A percentile compares a stretch with the other conserved stretches of the same genome.
Conservation (phyloP, 2,888 invertebrate genomes). For the Hoplodrina ambigua region DNA sequence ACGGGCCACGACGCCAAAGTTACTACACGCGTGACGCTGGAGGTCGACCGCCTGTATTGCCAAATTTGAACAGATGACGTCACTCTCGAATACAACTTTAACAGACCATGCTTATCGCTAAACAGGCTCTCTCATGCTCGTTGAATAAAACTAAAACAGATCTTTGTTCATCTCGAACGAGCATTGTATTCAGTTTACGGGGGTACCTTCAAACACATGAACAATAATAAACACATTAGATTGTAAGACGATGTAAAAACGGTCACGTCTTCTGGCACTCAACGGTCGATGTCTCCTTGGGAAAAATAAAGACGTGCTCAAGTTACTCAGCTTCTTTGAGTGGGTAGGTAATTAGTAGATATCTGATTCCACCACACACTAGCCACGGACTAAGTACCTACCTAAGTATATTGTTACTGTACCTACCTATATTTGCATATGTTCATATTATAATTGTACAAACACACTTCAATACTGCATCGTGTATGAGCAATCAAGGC, state of each 20-base stretch:
- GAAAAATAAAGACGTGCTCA: constrained; percentile 75
- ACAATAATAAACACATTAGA: constrained; percentile 66
- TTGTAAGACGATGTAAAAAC: constrained; percentile 70
- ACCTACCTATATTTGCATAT: constrained; percentile 42
- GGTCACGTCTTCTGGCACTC: constrained; percentile 73
- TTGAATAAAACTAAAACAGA: constrained; percentile 4
- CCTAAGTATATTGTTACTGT: constrained; percentile 50
- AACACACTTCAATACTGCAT: constrained; percentile 25
- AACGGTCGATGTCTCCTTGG: constrained; percentile 74
- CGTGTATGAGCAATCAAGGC: constrained; percentile 8
- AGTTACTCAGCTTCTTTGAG: constrained; percentile 65
- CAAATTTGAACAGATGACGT: constrained; percentile 84
- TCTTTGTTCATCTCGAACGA: neutral
- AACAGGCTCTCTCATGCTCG: constrained; percentile 28
- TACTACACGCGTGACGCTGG: constrained; percentile 74
- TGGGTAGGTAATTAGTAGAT: constrained; percentile 62
- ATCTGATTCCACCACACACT: constrained; percentile 59
- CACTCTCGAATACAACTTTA: constrained; percentile 60
- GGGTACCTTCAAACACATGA: constrained; percentile 6
- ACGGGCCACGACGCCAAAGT: constrained; percentile 56
- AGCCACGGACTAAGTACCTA: constrained; percentile 41
- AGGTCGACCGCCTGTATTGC: constrained; percentile 87
- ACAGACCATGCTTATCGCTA: constrained; percentile 34
- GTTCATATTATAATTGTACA: constrained; percentile 46
- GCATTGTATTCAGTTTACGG: constrained; percentile 51